Percentiles rank a stretch among this genome's conserved stretches.
Evolutionary conservation across 1,140 invertebrate species (phyloP).

Genomic region (Agrilus planipennis): DNA sequence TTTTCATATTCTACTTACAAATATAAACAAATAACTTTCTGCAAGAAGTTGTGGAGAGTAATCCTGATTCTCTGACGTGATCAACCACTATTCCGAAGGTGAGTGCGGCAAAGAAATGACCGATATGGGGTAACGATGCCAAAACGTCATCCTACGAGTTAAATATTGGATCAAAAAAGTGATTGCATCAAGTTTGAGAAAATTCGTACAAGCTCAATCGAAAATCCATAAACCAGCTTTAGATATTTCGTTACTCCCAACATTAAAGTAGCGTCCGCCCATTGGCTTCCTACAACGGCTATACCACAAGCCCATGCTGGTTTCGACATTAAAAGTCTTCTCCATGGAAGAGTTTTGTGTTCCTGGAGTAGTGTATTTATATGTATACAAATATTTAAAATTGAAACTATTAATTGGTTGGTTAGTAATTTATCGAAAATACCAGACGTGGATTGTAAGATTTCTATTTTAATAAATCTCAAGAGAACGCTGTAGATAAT

Average conservation of each 20-base stretch:
- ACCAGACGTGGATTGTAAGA: no score
- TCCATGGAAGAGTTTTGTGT: constrained; percentile 39
- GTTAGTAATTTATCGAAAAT: no score
- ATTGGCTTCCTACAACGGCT: constrained; percentile 46
- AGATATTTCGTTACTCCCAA: constrained; percentile 47
- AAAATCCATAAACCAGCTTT: constrained; percentile 46
- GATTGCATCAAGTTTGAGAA: constrained; percentile 8
- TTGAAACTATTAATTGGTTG: no score
- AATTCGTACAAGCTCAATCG: constrained; percentile 41
- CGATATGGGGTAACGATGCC: constrained; percentile 44
- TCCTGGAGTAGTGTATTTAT: constrained; percentile 19
- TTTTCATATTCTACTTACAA: constrained; percentile 31
- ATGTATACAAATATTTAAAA: constrained; percentile 1
- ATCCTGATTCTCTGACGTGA: constrained; percentile 40
- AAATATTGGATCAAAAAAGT: constrained; percentile 24
- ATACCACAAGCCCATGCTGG: constrained; percentile 47
- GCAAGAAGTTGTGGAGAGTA: constrained; percentile 46
- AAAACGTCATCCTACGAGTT: constrained; percentile 41
- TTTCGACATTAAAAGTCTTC: constrained; percentile 40
- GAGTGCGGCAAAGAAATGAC: constrained; percentile 45
- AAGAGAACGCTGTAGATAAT: no score
- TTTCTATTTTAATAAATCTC: no score
- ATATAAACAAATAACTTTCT: constrained; percentile 47
- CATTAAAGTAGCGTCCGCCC: constrained; percentile 45
- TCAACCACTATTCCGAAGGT: constrained; percentile 45